Evolutionary conservation across 2,888 invertebrate species (phyloP).

Genomic region (Dinocampus coccinellae): DNA sequence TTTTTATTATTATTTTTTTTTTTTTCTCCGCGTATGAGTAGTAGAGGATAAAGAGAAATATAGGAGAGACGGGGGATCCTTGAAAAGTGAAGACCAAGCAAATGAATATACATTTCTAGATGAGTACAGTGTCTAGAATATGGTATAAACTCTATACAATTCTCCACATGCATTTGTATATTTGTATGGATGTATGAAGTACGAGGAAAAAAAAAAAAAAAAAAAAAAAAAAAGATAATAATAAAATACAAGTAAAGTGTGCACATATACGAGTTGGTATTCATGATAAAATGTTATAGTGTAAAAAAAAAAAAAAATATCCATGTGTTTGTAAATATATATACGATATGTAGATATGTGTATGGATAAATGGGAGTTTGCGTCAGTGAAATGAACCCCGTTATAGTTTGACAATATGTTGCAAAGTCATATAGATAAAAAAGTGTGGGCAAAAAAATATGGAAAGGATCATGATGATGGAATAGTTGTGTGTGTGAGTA

Average conservation of each 20-base stretch:
- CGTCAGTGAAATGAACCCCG: constrained; percentile 5
- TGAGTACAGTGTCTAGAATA: not conserved
- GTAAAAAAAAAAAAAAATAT: no score
- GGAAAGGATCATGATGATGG: constrained; percentile 57
- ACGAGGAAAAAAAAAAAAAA: no score
- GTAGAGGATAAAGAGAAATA: no score
- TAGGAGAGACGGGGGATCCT: no score
- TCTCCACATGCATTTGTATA: no score
- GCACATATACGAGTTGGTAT: no score
- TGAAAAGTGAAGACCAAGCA: not conserved
- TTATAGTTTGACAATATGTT: not conserved
- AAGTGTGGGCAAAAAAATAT: no score
- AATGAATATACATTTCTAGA: not conserved
- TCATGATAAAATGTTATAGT: no score
- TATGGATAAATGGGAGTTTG: not conserved
- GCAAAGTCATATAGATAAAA: constrained; percentile 49
- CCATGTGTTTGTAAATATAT: not conserved
- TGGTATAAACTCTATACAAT: not conserved
- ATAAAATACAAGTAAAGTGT: no score
- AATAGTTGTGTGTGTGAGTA: constrained; percentile 61
- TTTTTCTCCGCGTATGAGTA: not conserved
- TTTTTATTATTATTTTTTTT: no score
- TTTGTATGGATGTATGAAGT: no score
- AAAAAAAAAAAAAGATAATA: no score
- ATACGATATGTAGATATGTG: not conserved